Percentiles rank a stretch among this genome's conserved stretches.
These are phyloP conservation scores for Tretioscincus oriximinensis DNA, from an alignment of 2,113 vertebrate genomes.

Conservation along the genomic window DNA sequence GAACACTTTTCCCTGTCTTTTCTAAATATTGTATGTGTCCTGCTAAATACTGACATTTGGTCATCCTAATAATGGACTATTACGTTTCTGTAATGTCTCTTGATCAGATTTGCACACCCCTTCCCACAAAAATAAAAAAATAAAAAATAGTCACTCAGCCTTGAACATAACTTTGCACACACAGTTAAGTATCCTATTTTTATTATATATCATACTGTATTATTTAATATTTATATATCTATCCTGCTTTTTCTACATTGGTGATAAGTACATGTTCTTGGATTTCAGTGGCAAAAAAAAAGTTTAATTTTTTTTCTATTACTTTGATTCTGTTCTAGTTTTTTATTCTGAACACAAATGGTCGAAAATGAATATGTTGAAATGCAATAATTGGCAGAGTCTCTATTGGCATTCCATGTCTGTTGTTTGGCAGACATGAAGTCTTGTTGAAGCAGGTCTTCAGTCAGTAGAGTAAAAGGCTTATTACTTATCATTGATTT, in stretches of 20 bases:
- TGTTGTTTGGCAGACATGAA: neutral
- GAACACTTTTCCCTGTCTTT: too few species aligned
- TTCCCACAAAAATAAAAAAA: neutral
- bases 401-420: neutral
- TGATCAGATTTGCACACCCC: neutral
- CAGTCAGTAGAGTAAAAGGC: fast-evolving
- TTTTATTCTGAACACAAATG: neutral
- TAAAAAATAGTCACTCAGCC: neutral
- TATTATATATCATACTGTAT: neutral
- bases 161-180: neutral
- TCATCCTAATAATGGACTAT: too few species aligned
- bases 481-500: neutral
- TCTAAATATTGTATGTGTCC: too few species aligned
- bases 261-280: neutral
- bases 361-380: neutral
- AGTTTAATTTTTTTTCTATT: neutral
- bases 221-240: too few species aligned
- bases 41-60: too few species aligned
- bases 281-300: neutral
- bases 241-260: neutral
- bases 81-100: neutral
- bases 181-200: neutral
- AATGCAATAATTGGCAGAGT: neutral
- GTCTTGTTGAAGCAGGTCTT: neutral
- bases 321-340: neutral